These are phyloP conservation scores for Apteryx owenii DNA, from an alignment of 2,113 vertebrate species.

Conservation along the genomic window DNA sequence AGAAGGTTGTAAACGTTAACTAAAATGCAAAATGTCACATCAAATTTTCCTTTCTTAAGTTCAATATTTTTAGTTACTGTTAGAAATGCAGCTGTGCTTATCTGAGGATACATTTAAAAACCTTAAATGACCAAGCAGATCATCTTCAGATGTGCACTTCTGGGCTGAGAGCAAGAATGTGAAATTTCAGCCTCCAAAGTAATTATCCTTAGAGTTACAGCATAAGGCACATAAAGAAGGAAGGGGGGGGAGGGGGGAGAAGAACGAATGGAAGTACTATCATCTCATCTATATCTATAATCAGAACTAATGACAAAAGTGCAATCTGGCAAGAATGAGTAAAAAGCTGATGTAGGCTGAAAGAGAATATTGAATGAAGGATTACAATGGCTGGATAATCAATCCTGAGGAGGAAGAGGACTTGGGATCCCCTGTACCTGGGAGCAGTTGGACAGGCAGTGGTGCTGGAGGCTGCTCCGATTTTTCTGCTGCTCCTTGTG, in stretches of 20 bases:
- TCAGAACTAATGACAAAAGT: not conserved
- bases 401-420: not conserved
- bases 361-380: not conserved
- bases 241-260: not conserved
- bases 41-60: slow-evolving; percentile 31
- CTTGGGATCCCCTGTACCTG: not conserved
- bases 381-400: not conserved
- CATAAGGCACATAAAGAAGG: not conserved
- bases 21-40: not conserved
- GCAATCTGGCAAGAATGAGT: not conserved
- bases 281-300: not conserved
- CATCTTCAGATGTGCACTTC: not conserved
- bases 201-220: not conserved
- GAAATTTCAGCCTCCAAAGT: not conserved
- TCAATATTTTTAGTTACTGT: slow-evolving; percentile 2
- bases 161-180: not conserved
- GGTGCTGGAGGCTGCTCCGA: rapidly evolving
- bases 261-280: not conserved
- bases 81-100: slow-evolving; percentile 6
- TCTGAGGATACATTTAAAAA: not conserved
- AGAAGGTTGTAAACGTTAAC: slow-evolving; percentile 5
- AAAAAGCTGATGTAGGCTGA: not conserved
- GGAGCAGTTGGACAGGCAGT: not conserved
- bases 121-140: not conserved
- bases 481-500: not conserved